Percentiles rank a stretch among this genome's conserved stretches.
phyloP scores from a whole-genome alignment of 2,113 vertebrate species.

The Myrmecobius fasciatus region DNA sequence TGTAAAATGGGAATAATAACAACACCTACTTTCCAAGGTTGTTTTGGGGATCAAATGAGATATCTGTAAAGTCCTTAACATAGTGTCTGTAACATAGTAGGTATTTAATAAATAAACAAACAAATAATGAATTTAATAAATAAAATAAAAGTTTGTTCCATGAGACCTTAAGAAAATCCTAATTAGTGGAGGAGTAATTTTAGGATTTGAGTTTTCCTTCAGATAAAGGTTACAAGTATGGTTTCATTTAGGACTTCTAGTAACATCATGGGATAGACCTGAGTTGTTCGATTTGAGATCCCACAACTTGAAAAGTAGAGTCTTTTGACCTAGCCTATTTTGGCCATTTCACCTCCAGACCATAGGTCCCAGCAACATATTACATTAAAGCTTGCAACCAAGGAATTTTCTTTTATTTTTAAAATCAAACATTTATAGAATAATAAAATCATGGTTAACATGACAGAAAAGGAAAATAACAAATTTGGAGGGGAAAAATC shows the following conservation, averaged over 20 bases:
- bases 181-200: neutral
- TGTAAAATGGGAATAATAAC: neutral
- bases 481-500: no score
- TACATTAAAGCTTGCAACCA: no score
- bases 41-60: neutral
- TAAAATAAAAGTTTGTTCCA: neutral
- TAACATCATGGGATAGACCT: neutral
- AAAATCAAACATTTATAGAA: no score
- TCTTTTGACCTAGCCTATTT: neutral
- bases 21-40: neutral
- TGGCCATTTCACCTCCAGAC: neutral
- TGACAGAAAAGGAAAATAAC: no score
- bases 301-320: neutral
- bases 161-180: neutral
- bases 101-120: neutral
- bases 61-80: neutral
- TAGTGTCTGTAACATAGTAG: no score
- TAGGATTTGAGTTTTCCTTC: neutral
- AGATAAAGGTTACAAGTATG: conserved; percentile 17
- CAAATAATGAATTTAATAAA: no score
- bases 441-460: no score
- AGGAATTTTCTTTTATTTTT: no score
- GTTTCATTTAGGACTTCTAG: conserved; percentile 26
- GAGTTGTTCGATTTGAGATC: neutral
- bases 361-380: no score